Percentiles rank a stretch among this genome's conserved stretches.
Evolutionary conservation across 1,140 invertebrate genomes (phyloP).

Genomic region (Rhopalosiphum maidis): DNA sequence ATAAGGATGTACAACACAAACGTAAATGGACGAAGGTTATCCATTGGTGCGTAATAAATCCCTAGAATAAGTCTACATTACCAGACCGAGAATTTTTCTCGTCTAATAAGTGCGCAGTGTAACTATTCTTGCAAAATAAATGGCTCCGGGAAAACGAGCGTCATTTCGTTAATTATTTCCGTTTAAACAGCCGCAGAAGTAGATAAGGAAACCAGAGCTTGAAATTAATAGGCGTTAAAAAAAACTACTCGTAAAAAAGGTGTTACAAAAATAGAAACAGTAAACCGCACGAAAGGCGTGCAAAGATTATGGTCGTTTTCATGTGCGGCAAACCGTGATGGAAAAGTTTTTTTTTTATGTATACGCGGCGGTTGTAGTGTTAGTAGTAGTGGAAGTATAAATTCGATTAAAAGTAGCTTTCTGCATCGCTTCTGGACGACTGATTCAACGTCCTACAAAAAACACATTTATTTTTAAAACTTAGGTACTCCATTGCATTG

Average conservation of each 20-base stretch:
- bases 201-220: constrained; percentile 28
- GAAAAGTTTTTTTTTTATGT: constrained; percentile 46
- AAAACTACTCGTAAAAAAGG: background rate
- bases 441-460: constrained; percentile 17
- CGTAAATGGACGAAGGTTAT: background rate
- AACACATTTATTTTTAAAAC: constrained; percentile 22
- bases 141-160: background rate
- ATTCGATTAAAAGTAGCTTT: constrained; percentile 56
- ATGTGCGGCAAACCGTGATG: constrained; percentile 50
- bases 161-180: constrained; percentile 51
- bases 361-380: background rate
- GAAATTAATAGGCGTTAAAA: constrained; percentile 43
- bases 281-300: background rate
- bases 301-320: constrained; percentile 51
- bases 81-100: background rate
- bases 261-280: constrained; percentile 41
- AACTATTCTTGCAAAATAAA: constrained; percentile 15
- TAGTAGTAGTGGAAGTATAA: constrained; percentile 29
- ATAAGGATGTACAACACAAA: background rate
- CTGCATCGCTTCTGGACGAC: constrained; percentile 30
- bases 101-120: constrained; percentile 13
- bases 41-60: constrained; percentile 21
- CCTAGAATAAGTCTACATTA: constrained; percentile 28
- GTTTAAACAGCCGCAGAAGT: constrained; percentile 19
- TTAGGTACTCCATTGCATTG: background rate